These are phyloP conservation scores for Schlechtendalia chinensis DNA, from an alignment of 1,140 invertebrate genomes.

Conservation along the genomic window DNA sequence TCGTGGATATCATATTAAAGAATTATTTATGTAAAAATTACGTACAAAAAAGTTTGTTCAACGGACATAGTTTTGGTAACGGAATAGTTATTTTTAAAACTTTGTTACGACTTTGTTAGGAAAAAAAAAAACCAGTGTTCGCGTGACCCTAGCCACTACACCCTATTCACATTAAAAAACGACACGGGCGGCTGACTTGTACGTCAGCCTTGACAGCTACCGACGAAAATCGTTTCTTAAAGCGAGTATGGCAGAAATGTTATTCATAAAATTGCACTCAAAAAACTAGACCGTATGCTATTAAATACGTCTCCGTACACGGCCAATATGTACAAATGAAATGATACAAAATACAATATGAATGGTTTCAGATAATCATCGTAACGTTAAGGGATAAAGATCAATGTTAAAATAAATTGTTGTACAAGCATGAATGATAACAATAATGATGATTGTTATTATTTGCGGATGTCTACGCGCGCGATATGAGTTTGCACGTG, in stretches of 20 bases:
- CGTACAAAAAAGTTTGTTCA: slow-evolving; percentile 3
- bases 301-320: too few species aligned
- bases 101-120: not conserved
- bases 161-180: not conserved
- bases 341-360: not conserved
- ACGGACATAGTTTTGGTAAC: not conserved
- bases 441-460: too few species aligned
- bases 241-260: not conserved
- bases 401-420: not conserved
- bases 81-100: not conserved
- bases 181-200: too few species aligned
- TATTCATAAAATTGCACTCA: too few species aligned
- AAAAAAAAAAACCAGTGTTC: not conserved
- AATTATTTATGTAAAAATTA: slow-evolving; percentile 8
- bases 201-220: too few species aligned
- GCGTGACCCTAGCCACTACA: not conserved
- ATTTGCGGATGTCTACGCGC: too few species aligned
- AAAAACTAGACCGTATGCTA: too few species aligned
- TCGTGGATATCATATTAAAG: not conserved
- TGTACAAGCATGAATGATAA: not conserved
- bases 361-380: not conserved
- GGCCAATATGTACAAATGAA: too few species aligned
- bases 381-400: not conserved
- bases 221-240: too few species aligned
- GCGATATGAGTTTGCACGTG: too few species aligned